Base-by-base conservation (phyloP, 2,113 vertebrate species). In the Malurus melanocephalus region DNA sequence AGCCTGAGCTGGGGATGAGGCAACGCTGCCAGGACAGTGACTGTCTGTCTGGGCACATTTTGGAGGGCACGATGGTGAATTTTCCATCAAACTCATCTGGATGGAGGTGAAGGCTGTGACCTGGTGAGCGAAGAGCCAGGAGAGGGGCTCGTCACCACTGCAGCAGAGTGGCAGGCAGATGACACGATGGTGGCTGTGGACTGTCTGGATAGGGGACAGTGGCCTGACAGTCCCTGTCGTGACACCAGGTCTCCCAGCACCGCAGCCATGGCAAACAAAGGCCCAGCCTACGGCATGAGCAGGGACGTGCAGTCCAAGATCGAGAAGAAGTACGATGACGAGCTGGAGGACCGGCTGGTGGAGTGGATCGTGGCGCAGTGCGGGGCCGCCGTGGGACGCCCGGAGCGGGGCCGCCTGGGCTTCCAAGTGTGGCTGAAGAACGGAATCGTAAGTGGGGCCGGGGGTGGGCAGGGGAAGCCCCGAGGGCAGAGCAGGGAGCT, bases 391-490 rank as follows among this genome's bases (percentile, higher is more conserved):
- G 98, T 98, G 88, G 98, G 98, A 0, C 98, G 95, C 40, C 99
- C 99, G 0, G 98, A 99, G 56, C 92, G 97, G 0, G 99, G 99
- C 52, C 98, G 99, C 94, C 85, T 97, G 87, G 99, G 98, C 69
- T 99, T 99, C 98, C 99, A 99, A 96, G 90, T 98, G 69, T 99
- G 99, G 99, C 98, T 99, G 87, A 99, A 99, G 95, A 99, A 99
- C 0, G 99, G 99, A 83, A 96, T 98, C 74, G 99, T 99, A 94
- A 99, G 99, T 98, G 73, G 23, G 72, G 61, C 7, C 43, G 77
- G 30, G 69, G 62, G 19, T 1, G 48, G 35, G 64, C 1, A 1
- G 27, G 2, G 12, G 20, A 40, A 10, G 26, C 42, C 6, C 32
- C 0, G 5, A 4, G 7, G 77, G n/a, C 10, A 10, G 43, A 5